Base-by-base conservation (phyloP, 2,888 invertebrate species). In the Thalpophila matura region DNA sequence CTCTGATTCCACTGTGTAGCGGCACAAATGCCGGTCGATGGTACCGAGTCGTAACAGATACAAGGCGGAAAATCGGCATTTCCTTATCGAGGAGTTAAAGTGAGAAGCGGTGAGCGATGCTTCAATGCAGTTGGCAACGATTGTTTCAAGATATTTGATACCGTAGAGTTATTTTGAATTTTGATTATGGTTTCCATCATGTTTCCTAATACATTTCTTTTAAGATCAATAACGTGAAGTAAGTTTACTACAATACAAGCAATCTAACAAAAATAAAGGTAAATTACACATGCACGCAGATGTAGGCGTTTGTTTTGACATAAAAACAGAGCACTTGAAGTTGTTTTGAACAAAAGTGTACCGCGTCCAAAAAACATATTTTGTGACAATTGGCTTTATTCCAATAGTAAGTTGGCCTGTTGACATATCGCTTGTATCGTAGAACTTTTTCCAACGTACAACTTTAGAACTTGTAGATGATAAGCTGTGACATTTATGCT, bases 21-120 rank as follows among this genome's bases (percentile, higher is more conserved):
- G 51, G 63, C 64, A 66, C 46, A 65, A 63, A 62, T 70, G 70
- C 59, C 66, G 29, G 27, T 43, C 49, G 40, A 69, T 57, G 47
- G 43, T 64, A 38, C 61, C 1, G 53, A 62, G 51, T 64, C 64
- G 80, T 64, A 73, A 64, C 66, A 65, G 69, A 72, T 64, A 74
- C 72, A 57, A 70, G 63, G 78, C 84, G 80, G 83, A 82, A 85
- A 84, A 85, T 85, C 77, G 77, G 77, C 63, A 83, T 86, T 86
- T 84, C 85, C 85, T 82, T 77, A 74, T 67, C 74, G 46, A 22
- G 24, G 55, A 56, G 46, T 53, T 37, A 33, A 64, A 67, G 67
- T 66, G 68, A 62, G 42, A 57, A 71, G 73, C 61, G 60, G 20
- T 20, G 43, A 73, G 69, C 70, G 62, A 37, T 59, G 35, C 16